Evolutionary conservation across 1,140 invertebrate genomes (phyloP).

Genomic region (Ostrea denselamellosa): DNA sequence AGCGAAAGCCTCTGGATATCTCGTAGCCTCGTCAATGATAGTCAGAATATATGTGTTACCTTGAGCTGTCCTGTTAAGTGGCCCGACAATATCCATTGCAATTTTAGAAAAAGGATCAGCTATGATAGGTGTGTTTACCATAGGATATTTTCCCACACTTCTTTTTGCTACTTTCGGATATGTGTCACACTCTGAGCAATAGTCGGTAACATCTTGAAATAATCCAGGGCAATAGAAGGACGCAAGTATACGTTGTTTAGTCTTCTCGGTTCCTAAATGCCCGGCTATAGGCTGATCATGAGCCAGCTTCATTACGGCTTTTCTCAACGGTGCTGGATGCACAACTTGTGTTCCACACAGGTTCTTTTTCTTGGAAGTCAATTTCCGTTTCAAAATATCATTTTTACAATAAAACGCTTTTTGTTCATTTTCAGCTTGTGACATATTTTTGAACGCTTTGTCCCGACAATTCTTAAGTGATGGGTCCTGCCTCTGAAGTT

Average conservation of each 20-base stretch:
- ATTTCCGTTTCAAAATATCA: too few relatives aligned
- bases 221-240: too few relatives aligned
- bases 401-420: too few relatives aligned
- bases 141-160: constrained; percentile 33
- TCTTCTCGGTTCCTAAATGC: constrained; percentile 49
- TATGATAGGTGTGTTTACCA: constrained; percentile 42
- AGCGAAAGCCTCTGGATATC: constrained; percentile 63
- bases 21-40: constrained; percentile 65
- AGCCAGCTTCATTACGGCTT: constrained; percentile 35
- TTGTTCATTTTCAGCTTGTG: too few relatives aligned
- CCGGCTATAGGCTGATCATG: constrained; percentile 38
- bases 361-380: too few relatives aligned
- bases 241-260: constrained; percentile 29
- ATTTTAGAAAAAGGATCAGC: constrained; percentile 47
- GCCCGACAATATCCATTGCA: constrained; percentile 60
- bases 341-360: not conserved
- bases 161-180: too few relatives aligned
- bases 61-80: constrained; percentile 40
- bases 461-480: too few relatives aligned
- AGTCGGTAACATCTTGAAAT: constrained; percentile 19
- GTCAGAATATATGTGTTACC: constrained; percentile 70
- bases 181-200: constrained; percentile 39
- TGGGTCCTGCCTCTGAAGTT: too few relatives aligned
- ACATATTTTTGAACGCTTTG: too few relatives aligned
- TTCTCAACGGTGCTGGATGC: constrained; percentile 13